These are phyloP conservation scores for Doris montereyensis DNA, from an alignment of 2,888 invertebrate genomes.

Conservation along the genomic window DNA sequence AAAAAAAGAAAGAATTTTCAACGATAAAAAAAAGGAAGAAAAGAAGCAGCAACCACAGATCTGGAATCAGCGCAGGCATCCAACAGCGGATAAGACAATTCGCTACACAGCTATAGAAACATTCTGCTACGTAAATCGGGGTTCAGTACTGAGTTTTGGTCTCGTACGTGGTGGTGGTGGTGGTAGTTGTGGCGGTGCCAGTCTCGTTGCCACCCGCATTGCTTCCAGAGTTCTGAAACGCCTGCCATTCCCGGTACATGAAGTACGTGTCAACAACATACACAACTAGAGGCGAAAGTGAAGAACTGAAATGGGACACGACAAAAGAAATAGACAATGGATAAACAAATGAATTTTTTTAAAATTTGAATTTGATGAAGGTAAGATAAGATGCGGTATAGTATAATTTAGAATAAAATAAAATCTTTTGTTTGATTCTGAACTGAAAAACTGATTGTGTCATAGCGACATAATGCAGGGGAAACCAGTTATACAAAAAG, in stretches of 20 bases:
- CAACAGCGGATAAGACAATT: too few relatives aligned
- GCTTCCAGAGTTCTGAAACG: slow-evolving; percentile 42
- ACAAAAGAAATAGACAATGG: background rate
- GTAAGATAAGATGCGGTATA: background rate
- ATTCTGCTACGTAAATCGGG: too few relatives aligned
- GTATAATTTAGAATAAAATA: too few relatives aligned
- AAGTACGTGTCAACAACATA: slow-evolving; percentile 66
- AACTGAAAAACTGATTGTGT: too few relatives aligned
- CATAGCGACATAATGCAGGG: too few relatives aligned
- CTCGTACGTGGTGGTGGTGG: slow-evolving; percentile 54
- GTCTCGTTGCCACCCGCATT: slow-evolving; percentile 30
- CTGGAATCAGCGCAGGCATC: too few relatives aligned
- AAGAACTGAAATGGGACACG: slow-evolving; percentile 61
- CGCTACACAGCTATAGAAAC: too few relatives aligned
- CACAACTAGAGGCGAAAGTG: slow-evolving; percentile 62
- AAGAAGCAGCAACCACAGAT: too few relatives aligned
- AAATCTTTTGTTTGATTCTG: too few relatives aligned
- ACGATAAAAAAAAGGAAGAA: too few relatives aligned
- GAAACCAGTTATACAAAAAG: too few relatives aligned
- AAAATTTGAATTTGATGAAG: background rate
- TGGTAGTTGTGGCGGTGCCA: slow-evolving; percentile 56
- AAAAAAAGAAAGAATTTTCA: too few relatives aligned
- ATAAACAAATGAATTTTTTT: background rate
- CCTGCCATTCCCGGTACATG: slow-evolving; percentile 64
- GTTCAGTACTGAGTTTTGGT: slow-evolving; percentile 61